Evolutionary conservation across 2,888 invertebrate genomes (phyloP).

Genomic region (Melinaea marsaeus): DNA sequence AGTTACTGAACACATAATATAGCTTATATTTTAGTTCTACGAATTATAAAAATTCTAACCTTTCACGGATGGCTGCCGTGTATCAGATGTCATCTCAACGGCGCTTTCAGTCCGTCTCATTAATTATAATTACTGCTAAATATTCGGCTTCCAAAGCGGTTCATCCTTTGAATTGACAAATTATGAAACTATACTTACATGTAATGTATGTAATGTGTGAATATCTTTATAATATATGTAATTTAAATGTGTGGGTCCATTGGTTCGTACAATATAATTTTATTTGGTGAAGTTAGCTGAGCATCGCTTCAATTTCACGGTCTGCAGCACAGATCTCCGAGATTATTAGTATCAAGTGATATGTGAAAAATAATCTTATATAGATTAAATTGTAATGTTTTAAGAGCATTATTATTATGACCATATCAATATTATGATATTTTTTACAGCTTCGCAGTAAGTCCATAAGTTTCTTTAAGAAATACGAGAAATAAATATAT

Average conservation of each 20-base stretch:
- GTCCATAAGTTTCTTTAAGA: no score
- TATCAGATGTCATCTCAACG: slow-evolving; percentile 61
- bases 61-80: slow-evolving; percentile 34
- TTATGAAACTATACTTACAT: neutral
- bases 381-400: slow-evolving; percentile 32
- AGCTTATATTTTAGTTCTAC: slow-evolving; percentile 26
- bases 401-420: no score
- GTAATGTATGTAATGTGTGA: neutral
- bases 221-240: neutral
- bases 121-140: slow-evolving; percentile 63
- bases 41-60: slow-evolving; percentile 26
- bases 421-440: no score
- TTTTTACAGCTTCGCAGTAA: no score
- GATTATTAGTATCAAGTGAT: slow-evolving; percentile 13
- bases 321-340: slow-evolving; percentile 27
- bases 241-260: slow-evolving; percentile 12
- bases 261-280: slow-evolving; percentile 22
- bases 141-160: slow-evolving; percentile 50
- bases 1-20: slow-evolving; percentile 17
- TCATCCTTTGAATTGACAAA: slow-evolving; percentile 18
- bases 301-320: slow-evolving; percentile 33
- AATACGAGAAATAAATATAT: neutral
- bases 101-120: slow-evolving; percentile 59
- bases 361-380: slow-evolving; percentile 10
- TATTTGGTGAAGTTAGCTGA: slow-evolving; percentile 21